Conservation (phyloP, 1,140 invertebrate genomes). For the Zaprionus ghesquierei region DNA sequence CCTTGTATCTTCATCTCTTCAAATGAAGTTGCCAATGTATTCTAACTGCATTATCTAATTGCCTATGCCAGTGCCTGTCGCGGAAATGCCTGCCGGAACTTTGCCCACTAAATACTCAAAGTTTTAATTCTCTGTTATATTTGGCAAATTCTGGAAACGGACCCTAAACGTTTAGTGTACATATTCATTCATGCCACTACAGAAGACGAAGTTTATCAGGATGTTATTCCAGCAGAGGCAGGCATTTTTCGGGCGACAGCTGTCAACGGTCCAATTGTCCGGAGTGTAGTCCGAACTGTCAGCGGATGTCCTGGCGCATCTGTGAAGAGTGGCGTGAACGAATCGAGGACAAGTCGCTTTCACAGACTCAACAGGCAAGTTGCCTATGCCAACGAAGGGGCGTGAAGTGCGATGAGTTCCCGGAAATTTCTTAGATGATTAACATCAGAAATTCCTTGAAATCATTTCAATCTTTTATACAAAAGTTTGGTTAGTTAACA, state of each 20-base stretch:
- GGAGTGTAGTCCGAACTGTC: background rate
- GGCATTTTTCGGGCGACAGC: background rate
- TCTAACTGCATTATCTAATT: background rate
- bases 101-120: background rate
- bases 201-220: conserved; percentile 1
- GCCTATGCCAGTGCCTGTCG: background rate
- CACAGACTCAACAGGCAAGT: background rate
- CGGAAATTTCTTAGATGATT: background rate
- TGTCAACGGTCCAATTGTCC: background rate
- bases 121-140: conserved; percentile 4
- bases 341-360: background rate
- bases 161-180: background rate
- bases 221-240: background rate
- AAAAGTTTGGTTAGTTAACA: background rate
- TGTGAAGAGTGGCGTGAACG: background rate
- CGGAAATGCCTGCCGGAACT: background rate
- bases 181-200: background rate
- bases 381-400: background rate
- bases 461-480: background rate
- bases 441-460: background rate
- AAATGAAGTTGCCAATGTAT: background rate
- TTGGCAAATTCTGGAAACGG: background rate
- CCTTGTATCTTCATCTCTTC: background rate
- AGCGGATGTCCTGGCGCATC: conserved; percentile 1
- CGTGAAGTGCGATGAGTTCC: no score